Evolutionary conservation across 92 coral and sea anemone species (phyloP), one percentile per base, ranked within the genome.

Genomic region (Paragorgia papillata): DNA sequence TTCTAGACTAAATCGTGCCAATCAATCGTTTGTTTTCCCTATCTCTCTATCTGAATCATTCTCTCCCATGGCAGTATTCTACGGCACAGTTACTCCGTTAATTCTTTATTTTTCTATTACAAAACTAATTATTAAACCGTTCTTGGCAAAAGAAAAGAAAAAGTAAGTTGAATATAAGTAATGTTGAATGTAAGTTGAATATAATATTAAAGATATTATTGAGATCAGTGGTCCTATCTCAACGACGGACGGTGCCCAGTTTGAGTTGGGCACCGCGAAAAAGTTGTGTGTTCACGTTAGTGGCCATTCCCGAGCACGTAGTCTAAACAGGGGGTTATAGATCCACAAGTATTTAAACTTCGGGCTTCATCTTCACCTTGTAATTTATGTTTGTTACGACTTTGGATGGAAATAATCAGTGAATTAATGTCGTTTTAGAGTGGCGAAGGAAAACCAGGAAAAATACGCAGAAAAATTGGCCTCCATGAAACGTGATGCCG

Each of bases 21-120:
- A 85, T 13, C 99, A 95, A 82, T 87, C 86, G 21, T 95, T 91
- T 69, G 88, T 75, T 61, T 95, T 95, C 18, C 99, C 97, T 15
- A 74, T 95, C 69, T 80, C 57, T 21, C 81, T 95, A 31, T 91
- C 99, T 25, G 96, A 89, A 43, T 89, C 86, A 22, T 74, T 95
- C 32, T 86, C 88, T 2, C 97, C 95, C 0, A 87, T 86, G 22
- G 99, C 99, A 0, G 74, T 95, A 69, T 89, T 95, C 75, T 95
- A 95, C 17, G 99, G 99, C 33, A 91, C 99, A 19, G 82, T 88
- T 0, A 85, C 85, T 28, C 98, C 98, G 15, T 78, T 94, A 0
- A 79, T 83, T n/a, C 89, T 80, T 9, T 94, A 83, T 76, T 91
- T 89, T 88, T 86, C 84, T 9, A 85, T 91, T 41, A 91, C 86